phyloP scores from a whole-genome alignment of 1,140 invertebrate genomes.

The Globodera rostochiensis region DNA sequence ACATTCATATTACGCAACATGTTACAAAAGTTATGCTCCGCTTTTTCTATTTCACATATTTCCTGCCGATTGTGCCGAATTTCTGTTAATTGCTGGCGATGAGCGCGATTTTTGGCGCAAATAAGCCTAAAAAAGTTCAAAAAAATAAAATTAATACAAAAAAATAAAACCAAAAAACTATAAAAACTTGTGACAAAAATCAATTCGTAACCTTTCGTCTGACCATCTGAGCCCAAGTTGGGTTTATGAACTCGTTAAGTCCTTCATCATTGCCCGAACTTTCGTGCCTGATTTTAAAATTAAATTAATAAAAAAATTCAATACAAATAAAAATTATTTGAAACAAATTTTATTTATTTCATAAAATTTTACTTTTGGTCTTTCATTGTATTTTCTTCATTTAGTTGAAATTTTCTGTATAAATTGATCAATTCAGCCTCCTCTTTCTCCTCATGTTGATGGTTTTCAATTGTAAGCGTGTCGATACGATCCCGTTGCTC shows the following conservation, averaged over 20 bases:
- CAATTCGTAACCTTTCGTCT: neutral
- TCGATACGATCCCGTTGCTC: neutral
- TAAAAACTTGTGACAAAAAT: neutral
- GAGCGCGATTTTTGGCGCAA: neutral
- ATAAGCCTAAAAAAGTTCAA: neutral
- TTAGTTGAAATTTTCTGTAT: neutral
- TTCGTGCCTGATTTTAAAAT: neutral
- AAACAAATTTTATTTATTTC: neutral
- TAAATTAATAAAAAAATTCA: too few relatives aligned
- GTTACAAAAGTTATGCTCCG: too few relatives aligned
- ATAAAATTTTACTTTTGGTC: neutral
- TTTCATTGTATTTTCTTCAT: neutral
- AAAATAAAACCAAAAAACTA: neutral
- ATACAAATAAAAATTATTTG: too few relatives aligned
- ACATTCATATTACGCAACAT: too few relatives aligned
- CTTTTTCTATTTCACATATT: neutral
- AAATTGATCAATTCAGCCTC: neutral
- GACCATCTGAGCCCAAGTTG: neutral
- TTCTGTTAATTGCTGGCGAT: neutral
- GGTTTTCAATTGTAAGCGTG: neutral
- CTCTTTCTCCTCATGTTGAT: neutral
- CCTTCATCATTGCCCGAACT: neutral
- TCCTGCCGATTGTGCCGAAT: neutral
- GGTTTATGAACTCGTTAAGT: neutral
- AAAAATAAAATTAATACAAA: neutral